Conservation (phyloP, 2,797 vertebrate genomes). For the Enteromius paludinosus region DNA sequence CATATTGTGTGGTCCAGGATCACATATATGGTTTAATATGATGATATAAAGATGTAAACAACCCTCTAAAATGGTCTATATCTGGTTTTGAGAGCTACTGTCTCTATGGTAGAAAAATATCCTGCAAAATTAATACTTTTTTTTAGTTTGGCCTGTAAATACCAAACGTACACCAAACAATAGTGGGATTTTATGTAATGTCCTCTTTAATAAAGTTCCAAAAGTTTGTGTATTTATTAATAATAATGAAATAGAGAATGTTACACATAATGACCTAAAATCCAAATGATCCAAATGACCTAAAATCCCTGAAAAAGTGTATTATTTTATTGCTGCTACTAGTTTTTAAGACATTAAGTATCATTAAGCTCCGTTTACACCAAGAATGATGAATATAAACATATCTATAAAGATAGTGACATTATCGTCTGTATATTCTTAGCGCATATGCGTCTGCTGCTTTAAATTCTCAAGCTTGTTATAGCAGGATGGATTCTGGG, state of each 20-base stretch:
- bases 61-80: slow-evolving; percentile 15
- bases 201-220: background rate
- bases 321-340: background rate
- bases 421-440: too few species aligned
- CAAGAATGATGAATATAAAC: too few species aligned
- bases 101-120: slow-evolving; percentile 35
- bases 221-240: background rate
- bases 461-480: too few species aligned
- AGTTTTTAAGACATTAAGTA: background rate
- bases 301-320: background rate
- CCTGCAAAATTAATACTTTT: too few species aligned
- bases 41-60: slow-evolving; percentile 47
- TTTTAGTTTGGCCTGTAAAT: too few species aligned
- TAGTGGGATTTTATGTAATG: background rate
- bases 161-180: background rate
- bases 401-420: too few species aligned
- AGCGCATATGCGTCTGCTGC: too few species aligned
- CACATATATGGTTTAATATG: background rate
- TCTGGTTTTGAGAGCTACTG: slow-evolving; percentile 8
- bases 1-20: background rate
- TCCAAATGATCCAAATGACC: too few species aligned
- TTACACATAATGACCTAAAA: background rate
- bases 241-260: background rate
- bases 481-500: too few species aligned
- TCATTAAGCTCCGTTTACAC: background rate